A percentile compares a stretch with the other conserved stretches of the same genome.
Evolutionary conservation across 1,140 invertebrate species (phyloP).

Genomic region (Caenorhabditis remanei): DNA sequence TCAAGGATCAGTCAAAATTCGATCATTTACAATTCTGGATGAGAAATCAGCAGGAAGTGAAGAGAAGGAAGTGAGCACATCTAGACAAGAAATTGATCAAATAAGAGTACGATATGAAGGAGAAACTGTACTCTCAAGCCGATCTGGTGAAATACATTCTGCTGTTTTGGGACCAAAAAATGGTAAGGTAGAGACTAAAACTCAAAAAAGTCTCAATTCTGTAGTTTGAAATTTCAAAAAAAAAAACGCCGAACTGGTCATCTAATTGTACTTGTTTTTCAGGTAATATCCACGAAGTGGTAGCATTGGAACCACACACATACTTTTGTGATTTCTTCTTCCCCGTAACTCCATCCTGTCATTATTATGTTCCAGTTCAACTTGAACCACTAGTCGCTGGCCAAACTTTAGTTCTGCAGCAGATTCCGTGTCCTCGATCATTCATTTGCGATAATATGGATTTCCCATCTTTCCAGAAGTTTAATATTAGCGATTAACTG

Average conservation of each 20-base stretch:
- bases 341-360: not conserved
- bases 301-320: constrained; percentile 17
- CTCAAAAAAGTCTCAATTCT: no score
- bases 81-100: no score
- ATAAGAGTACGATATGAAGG: constrained; percentile 1
- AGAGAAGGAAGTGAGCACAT: not conserved
- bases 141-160: not conserved
- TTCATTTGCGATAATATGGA: constrained; percentile 11
- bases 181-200: not conserved
- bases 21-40: constrained; percentile 11
- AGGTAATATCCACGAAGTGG: constrained; percentile 18
- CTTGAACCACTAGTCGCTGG: not conserved
- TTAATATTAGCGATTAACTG: not conserved
- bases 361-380: not conserved
- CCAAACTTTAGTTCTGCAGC: not conserved
- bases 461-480: not conserved
- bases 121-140: not conserved
- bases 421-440: not conserved
- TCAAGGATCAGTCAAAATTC: constrained; percentile 19
- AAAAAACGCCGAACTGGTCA: no score
- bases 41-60: not conserved
- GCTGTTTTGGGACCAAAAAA: not conserved
- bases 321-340: constrained; percentile 43
- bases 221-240: no score
- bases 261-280: not conserved